Percentiles rank a stretch among this genome's conserved stretches.
These are phyloP conservation scores for Pteropus rufus DNA, from an alignment of 2,797 vertebrate genomes.

Conservation along the genomic window DNA sequence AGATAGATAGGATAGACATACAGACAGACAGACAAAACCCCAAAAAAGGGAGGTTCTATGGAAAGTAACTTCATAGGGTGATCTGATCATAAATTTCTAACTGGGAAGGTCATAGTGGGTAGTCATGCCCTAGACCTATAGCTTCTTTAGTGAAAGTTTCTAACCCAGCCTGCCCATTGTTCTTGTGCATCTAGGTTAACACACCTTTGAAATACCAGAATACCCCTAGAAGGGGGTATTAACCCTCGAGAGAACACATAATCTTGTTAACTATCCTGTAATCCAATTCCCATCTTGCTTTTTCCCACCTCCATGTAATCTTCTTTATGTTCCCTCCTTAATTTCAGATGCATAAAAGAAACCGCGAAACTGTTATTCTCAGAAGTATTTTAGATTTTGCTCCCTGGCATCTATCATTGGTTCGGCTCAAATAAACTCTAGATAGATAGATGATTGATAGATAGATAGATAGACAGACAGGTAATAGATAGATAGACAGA, in stretches of 20 bases:
- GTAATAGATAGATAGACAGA: neutral
- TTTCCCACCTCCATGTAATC: neutral
- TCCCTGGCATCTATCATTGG: neutral
- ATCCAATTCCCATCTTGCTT: neutral
- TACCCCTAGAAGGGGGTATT: neutral
- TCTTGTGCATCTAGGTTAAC: neutral
- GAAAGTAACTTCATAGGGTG: neutral
- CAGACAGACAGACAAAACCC: too few relatives aligned
- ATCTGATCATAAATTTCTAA: neutral
- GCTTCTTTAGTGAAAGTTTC: neutral
- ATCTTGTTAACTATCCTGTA: neutral
- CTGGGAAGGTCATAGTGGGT: too few relatives aligned
- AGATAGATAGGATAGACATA: neutral
- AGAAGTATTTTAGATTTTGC: neutral
- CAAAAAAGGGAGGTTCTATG: neutral
- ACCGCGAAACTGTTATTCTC: too few relatives aligned
- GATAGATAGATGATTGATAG: neutral
- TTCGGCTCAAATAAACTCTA: neutral
- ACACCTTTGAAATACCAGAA: neutral
- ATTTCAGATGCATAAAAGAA: too few relatives aligned
- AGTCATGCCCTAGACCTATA: neutral
- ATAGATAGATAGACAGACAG: neutral
- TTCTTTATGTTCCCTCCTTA: neutral
- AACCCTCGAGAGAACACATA: neutral
- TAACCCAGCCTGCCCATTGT: neutral